Evolutionary conservation across 2,113 vertebrate species (phyloP).

Genomic region (Antigone vipio): DNA sequence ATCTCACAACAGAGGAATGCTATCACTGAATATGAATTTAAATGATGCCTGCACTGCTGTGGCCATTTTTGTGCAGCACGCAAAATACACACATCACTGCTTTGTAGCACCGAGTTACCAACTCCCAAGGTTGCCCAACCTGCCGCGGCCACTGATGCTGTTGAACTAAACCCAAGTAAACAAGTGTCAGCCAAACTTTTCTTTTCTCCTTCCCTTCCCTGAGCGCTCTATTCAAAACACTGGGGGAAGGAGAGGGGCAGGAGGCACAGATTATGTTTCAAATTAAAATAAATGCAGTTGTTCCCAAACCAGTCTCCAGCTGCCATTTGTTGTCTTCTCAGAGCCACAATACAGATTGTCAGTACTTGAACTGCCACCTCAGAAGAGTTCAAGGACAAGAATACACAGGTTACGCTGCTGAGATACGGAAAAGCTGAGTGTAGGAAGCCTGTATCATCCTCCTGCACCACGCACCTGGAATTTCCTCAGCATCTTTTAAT

Average conservation of each 20-base stretch:
- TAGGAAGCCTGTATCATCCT: background rate
- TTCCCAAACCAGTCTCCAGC: constrained; percentile 16
- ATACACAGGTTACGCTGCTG: background rate
- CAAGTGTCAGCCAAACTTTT: constrained; percentile 25
- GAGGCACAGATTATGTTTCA: constrained; percentile 30
- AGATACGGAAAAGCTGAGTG: background rate
- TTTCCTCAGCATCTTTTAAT: background rate
- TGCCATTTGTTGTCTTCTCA: constrained; percentile 15
- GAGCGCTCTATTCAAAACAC: background rate
- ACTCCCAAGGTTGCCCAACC: background rate
- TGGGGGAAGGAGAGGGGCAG: background rate
- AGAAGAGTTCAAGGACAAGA: background rate
- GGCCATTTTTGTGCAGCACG: background rate
- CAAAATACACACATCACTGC: background rate
- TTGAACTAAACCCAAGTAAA: constrained; percentile 27
- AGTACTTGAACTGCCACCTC: background rate
- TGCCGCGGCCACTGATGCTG: background rate
- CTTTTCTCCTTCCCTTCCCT: background rate
- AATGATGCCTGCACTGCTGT: background rate
- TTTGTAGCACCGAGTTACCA: background rate
- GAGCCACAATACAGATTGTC: background rate
- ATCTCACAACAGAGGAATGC: background rate
- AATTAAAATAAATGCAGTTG: constrained; percentile 41
- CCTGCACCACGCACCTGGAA: background rate
- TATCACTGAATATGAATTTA: background rate